Percentiles rank a stretch among this genome's conserved stretches.
These are phyloP conservation scores for Sterna hirundo DNA, from an alignment of 2,113 vertebrate species.

Conservation along the genomic window DNA sequence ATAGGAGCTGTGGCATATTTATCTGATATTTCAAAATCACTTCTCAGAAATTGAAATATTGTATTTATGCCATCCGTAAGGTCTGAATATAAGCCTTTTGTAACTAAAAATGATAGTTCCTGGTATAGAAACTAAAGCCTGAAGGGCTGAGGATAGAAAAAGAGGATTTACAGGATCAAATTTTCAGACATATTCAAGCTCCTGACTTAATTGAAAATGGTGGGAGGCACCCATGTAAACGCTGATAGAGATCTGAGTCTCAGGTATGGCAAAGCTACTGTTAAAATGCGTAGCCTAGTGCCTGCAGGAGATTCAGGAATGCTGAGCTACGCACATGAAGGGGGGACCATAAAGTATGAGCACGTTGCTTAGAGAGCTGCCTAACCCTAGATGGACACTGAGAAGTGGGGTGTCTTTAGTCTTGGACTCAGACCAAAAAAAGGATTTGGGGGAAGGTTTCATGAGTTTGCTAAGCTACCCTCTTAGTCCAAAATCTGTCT, in stretches of 20 bases:
- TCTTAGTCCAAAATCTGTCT: neutral
- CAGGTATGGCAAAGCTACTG: neutral
- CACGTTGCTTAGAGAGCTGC: neutral
- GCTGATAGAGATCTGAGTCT: neutral
- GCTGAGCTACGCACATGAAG: neutral
- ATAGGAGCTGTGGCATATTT: neutral
- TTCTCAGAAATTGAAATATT: constrained; percentile 17
- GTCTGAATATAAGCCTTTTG: constrained; percentile 2
- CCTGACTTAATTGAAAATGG: neutral
- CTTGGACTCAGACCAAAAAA: neutral
- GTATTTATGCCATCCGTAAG: neutral
- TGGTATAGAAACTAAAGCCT: neutral
- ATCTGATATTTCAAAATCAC: constrained; percentile 7
- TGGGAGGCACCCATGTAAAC: neutral
- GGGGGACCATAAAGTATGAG: neutral
- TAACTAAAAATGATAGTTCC: neutral
- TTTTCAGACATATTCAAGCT: neutral
- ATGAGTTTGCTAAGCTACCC: neutral
- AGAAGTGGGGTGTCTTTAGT: neutral
- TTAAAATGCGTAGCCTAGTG: neutral
- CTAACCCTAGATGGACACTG: neutral
- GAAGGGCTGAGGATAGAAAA: neutral
- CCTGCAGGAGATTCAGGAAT: neutral
- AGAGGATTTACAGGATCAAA: neutral
- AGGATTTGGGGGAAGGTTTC: neutral